Evolutionary conservation across 2,797 vertebrate genomes (phyloP).

Genomic region (Dromococcyx pavoninus): DNA sequence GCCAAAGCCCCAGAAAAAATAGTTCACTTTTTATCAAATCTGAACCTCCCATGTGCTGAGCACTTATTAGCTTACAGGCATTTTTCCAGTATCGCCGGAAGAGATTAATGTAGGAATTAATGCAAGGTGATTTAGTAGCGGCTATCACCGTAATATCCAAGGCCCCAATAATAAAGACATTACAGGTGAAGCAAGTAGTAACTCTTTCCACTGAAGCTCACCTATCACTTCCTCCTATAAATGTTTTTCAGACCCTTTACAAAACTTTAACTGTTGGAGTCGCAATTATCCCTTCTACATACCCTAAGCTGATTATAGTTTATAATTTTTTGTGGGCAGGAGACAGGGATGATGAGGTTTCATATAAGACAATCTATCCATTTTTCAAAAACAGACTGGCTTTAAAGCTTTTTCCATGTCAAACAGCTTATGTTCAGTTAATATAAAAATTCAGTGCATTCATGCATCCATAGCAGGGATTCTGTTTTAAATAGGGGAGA

Average conservation of each 20-base stretch:
- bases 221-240: neutral
- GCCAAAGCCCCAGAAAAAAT: constrained; percentile 31
- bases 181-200: neutral
- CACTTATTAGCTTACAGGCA: constrained; percentile 10
- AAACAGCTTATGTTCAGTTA: neutral
- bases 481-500: neutral
- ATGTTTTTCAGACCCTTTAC: neutral
- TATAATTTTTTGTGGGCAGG: neutral
- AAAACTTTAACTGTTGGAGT: neutral
- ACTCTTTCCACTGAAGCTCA: neutral
- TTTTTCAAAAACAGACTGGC: neutral
- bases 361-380: neutral
- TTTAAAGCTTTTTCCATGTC: neutral
- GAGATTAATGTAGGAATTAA: constrained; percentile 11
- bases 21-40: constrained; percentile 2
- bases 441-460: neutral
- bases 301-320: neutral
- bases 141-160: neutral
- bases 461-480: neutral
- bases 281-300: neutral
- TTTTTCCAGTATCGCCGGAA: constrained; percentile 25
- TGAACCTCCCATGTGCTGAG: constrained; percentile 25
- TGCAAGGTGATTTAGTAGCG: neutral
- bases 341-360: neutral
- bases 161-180: neutral